These are phyloP conservation scores for Brachyrhaphis roseni DNA, from an alignment of 2,797 vertebrate species.

Conservation along the genomic window DNA sequence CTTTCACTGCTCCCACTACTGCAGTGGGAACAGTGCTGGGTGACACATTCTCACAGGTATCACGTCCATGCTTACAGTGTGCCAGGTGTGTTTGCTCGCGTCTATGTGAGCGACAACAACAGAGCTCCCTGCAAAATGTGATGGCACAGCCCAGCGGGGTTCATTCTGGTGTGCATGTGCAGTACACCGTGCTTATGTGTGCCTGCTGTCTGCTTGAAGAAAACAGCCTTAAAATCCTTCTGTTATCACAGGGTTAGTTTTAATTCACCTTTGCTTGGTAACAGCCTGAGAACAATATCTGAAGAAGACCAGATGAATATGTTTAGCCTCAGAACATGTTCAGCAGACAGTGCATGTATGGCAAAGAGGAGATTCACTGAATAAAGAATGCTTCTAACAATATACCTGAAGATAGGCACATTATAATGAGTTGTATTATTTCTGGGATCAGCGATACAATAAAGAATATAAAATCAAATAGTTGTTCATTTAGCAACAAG, in stretches of 20 bases:
- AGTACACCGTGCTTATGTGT: background rate
- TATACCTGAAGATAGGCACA: background rate
- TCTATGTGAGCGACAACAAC: slow-evolving; percentile 13
- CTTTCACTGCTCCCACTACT: slow-evolving; percentile 20
- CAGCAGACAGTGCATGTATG: background rate
- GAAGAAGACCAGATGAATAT: background rate
- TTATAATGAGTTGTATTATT: background rate
- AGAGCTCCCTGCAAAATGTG: background rate
- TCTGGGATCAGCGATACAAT: background rate
- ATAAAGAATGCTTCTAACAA: background rate
- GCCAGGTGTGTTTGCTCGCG: slow-evolving; percentile 54
- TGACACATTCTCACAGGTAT: slow-evolving; percentile 85
- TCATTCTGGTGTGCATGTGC: slow-evolving; percentile 17
- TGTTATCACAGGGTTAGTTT: background rate
- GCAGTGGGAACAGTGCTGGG: slow-evolving; percentile 74
- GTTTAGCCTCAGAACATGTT: background rate
- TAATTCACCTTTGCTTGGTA: background rate
- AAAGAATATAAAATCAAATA: background rate
- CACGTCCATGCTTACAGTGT: slow-evolving; percentile 67
- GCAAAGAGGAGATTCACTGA: background rate
- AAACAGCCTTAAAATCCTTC: background rate
- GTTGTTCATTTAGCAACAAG: background rate
- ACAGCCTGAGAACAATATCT: background rate
- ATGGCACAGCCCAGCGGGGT: background rate
- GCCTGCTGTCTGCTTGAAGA: background rate